phyloP scores from a whole-genome alignment of 2,797 vertebrate species.

The Bradypodion pumilum region DNA sequence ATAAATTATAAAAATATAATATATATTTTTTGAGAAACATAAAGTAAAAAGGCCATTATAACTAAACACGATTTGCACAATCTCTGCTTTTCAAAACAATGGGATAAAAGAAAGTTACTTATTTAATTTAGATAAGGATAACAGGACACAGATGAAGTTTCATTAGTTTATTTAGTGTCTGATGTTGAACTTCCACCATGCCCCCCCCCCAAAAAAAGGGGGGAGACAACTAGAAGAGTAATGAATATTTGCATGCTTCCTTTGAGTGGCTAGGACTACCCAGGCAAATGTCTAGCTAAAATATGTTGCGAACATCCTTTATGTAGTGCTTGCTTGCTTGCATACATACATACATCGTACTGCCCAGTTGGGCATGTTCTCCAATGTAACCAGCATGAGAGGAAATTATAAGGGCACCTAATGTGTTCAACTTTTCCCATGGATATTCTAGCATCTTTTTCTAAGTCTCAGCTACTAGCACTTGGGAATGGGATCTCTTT shows the following conservation, averaged over 20 bases:
- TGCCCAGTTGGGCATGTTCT: not conserved
- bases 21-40: not conserved
- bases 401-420: not conserved
- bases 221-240: not conserved
- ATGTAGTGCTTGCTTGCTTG: not conserved
- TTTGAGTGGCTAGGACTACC: not conserved
- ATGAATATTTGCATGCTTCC: not conserved
- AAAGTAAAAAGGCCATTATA: not conserved
- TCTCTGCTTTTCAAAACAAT: not conserved
- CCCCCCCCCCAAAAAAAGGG: too few species aligned
- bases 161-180: not conserved
- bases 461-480: not conserved
- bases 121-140: conserved; percentile 7
- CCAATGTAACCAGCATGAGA: not conserved
- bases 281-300: not conserved
- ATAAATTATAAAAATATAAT: not conserved
- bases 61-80: not conserved
- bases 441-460: not conserved
- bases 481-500: not conserved
- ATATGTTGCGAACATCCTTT: too few species aligned
- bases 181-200: too few species aligned
- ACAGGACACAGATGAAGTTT: not conserved
- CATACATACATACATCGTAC: not conserved
- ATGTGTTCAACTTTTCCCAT: not conserved
- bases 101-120: rapidly evolving